phyloP scores from a whole-genome alignment of 2,113 vertebrate species.

The Nibea coibor region DNA sequence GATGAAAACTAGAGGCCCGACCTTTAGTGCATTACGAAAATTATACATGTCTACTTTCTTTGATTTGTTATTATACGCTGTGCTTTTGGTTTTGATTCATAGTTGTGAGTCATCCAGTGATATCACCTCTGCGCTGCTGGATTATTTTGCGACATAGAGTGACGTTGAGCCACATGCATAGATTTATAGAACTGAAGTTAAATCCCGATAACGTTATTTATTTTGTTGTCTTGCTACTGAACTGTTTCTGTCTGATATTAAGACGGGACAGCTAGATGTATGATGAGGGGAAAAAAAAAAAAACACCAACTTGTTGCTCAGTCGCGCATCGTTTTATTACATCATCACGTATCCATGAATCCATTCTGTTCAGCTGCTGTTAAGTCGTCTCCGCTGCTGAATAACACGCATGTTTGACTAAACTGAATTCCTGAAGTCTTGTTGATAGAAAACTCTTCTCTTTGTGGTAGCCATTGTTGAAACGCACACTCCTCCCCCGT shows the following conservation, averaged over 20 bases:
- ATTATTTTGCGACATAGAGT: too few relatives aligned
- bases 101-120: too few relatives aligned
- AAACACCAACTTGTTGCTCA: not conserved
- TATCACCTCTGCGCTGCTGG: too few relatives aligned
- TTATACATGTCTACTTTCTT: not conserved
- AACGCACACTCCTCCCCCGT: not conserved
- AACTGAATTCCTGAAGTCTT: constrained; percentile 30
- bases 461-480: constrained; percentile 34
- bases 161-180: too few relatives aligned
- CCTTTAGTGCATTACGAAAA: not conserved
- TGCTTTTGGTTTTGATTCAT: too few relatives aligned
- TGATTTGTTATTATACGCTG: too few relatives aligned
- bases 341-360: constrained; percentile 56
- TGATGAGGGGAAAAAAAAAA: not conserved
- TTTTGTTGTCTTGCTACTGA: too few relatives aligned
- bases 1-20: not conserved
- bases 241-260: too few relatives aligned
- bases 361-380: constrained; percentile 40
- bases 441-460: not conserved
- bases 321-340: not conserved
- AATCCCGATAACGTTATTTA: too few relatives aligned
- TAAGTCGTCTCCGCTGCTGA: constrained; percentile 50
- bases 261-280: not conserved
- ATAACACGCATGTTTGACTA: constrained; percentile 68
- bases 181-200: too few relatives aligned